phyloP scores from a whole-genome alignment of 2,113 vertebrate species.

The Chamaea fasciata region DNA sequence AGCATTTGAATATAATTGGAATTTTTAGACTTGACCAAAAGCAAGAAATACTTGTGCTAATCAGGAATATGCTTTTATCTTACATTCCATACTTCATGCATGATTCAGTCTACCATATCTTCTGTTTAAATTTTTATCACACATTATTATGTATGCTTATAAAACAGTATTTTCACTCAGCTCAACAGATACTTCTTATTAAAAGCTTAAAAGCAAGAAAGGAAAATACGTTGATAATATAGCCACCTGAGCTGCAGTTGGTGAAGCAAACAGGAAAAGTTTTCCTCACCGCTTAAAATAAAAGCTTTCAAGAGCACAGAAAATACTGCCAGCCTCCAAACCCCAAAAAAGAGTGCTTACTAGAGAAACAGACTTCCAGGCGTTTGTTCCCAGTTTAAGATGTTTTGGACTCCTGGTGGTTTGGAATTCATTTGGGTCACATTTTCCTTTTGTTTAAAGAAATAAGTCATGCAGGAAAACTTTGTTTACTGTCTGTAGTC shows the following conservation, averaged over 20 bases:
- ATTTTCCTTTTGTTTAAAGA: not conserved
- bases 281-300: not conserved
- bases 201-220: not conserved
- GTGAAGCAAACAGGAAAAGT: not conserved
- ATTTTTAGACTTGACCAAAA: not conserved
- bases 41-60: not conserved
- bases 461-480: not conserved
- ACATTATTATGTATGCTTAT: not conserved
- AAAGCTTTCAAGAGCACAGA: not conserved
- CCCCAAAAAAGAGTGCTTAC: fast-evolving
- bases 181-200: not conserved
- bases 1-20: not conserved
- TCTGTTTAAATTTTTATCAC: not conserved
- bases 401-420: not conserved
- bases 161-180: not conserved
- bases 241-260: not conserved
- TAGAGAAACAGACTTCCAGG: not conserved
- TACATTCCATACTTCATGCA: not conserved
- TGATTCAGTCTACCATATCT: not conserved
- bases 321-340: not conserved
- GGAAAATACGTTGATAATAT: not conserved
- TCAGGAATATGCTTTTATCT: not conserved
- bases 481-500: not conserved
- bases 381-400: not conserved
- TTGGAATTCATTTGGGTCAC: not conserved